Conservation (phyloP, 2,113 vertebrate species). For the Zosterops borbonicus region DNA sequence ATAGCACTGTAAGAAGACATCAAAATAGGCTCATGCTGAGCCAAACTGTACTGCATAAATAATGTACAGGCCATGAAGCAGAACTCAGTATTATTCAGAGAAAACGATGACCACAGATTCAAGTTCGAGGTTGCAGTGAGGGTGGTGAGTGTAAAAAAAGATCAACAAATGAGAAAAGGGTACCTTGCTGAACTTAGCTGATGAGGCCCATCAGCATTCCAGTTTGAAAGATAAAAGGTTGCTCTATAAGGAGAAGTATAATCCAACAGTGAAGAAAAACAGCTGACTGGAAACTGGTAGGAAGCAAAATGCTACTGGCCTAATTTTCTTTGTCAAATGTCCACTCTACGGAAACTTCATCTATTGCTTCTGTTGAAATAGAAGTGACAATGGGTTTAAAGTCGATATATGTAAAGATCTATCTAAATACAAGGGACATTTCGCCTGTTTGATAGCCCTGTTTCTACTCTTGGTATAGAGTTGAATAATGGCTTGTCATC, state of each 20-base stretch:
- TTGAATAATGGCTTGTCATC: not conserved
- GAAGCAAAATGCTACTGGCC: fast-evolving
- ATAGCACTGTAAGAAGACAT: not conserved
- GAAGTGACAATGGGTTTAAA: not conserved
- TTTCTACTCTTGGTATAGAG: not conserved
- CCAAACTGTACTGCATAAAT: not conserved
- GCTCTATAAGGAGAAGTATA: not conserved
- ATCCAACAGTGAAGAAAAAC: not conserved
- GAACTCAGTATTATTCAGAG: not conserved
- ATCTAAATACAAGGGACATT: not conserved
- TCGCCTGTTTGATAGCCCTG: not conserved
- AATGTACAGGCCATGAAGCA: not conserved
- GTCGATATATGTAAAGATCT: not conserved
- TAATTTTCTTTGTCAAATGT: not conserved
- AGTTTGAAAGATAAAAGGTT: not conserved
- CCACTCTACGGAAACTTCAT: not conserved
- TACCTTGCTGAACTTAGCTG: not conserved
- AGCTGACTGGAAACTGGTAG: not conserved
- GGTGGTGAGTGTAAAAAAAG: not conserved
- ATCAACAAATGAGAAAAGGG: not conserved
- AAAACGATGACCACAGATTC: not conserved
- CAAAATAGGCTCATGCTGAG: not conserved
- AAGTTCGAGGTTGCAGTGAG: not conserved
- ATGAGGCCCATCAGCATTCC: not conserved
- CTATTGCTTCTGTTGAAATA: not conserved